A percentile compares a stretch with the other conserved stretches of the same genome.
Conservation (phyloP, 1,140 invertebrate genomes). For the Aleiodes sp. region DNA sequence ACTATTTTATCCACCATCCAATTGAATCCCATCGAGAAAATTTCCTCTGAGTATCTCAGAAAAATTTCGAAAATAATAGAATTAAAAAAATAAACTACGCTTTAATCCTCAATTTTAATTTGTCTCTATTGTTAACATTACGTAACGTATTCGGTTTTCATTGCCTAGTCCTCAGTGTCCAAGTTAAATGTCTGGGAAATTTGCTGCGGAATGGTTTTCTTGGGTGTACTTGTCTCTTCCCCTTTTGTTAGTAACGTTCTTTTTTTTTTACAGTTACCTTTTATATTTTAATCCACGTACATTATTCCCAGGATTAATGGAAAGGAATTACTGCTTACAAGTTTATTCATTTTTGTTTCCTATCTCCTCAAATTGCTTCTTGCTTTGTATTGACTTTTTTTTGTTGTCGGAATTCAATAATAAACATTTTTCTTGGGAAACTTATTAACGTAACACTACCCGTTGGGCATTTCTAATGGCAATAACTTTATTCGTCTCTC, state of each 20-base stretch:
- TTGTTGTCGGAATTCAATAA: slow-evolving; percentile 6
- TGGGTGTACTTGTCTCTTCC: too few relatives aligned
- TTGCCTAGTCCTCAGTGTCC: too few relatives aligned
- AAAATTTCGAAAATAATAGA: too few relatives aligned
- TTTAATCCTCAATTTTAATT: too few relatives aligned
- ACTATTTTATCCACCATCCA: slow-evolving; percentile 13
- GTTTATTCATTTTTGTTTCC: neutral
- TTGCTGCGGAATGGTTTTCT: too few relatives aligned
- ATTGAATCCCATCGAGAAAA: neutral
- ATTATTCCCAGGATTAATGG: slow-evolving; percentile 2
- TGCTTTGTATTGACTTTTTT: slow-evolving; percentile 13
- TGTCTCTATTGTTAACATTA: too few relatives aligned
- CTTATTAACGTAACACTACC: slow-evolving; percentile 4
- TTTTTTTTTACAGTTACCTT: neutral
- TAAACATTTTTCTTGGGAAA: slow-evolving; percentile 7
- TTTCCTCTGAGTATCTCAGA: neutral
- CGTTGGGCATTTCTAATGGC: neutral
- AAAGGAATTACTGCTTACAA: neutral
- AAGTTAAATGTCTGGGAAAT: too few relatives aligned
- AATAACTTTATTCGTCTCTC: neutral
- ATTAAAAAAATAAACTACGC: too few relatives aligned
- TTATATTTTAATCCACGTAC: neutral
- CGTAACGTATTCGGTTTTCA: too few relatives aligned
- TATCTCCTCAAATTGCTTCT: neutral
- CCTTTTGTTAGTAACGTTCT: too few relatives aligned